Percentiles rank a stretch among this genome's conserved stretches.
Evolutionary conservation across 2,113 vertebrate species (phyloP).

Genomic region (Spermophilus dauricus): DNA sequence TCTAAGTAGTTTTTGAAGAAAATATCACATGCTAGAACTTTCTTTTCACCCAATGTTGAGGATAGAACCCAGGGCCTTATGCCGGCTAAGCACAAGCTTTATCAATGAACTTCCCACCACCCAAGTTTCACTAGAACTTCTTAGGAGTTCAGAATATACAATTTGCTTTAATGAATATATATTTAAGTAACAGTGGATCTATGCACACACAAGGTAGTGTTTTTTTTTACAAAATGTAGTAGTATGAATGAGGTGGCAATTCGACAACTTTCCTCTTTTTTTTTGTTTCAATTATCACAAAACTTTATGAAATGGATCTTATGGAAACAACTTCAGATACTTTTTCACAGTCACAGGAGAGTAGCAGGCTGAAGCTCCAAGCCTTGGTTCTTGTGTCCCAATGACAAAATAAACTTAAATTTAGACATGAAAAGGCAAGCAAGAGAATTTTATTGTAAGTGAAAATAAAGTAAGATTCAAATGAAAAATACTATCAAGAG

Average conservation of each 20-base stretch:
- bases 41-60: too few relatives aligned
- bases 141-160: background rate
- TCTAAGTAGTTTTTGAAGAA: background rate
- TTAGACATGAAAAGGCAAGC: too few relatives aligned
- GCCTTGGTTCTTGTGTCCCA: too few relatives aligned
- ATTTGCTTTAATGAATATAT: background rate
- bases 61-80: background rate
- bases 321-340: background rate
- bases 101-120: background rate
- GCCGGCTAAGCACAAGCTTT: background rate
- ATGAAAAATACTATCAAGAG: too few relatives aligned
- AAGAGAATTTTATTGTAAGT: too few relatives aligned
- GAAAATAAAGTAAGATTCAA: too few relatives aligned
- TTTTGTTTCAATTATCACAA: background rate
- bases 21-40: background rate
- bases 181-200: background rate
- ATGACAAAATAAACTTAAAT: too few relatives aligned
- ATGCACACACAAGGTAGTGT: fast-evolving
- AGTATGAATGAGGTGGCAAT: background rate
- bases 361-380: too few relatives aligned
- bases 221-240: background rate
- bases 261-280: background rate
- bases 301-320: background rate
- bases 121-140: background rate
- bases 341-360: background rate